phyloP scores from a whole-genome alignment of 2,888 invertebrate genomes.

The Theretra japonica region DNA sequence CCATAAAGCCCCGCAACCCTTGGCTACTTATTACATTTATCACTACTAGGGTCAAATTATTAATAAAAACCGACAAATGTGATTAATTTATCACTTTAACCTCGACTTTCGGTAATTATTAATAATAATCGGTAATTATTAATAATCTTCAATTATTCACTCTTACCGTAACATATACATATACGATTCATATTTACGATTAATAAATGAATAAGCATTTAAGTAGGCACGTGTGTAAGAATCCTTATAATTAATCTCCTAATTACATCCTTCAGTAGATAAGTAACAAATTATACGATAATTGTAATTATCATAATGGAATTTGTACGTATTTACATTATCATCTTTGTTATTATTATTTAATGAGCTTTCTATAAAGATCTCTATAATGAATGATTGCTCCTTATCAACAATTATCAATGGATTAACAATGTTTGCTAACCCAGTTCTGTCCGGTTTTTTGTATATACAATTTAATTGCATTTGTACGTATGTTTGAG shows the following conservation, averaged over 20 bases:
- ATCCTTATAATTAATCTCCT: background rate
- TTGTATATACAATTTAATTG: background rate
- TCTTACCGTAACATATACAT: no score
- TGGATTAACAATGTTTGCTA: conserved; percentile 34
- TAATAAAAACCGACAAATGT: no score
- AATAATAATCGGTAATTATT: no score
- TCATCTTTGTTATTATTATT: conserved; percentile 34
- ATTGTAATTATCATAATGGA: background rate
- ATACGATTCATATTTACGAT: no score
- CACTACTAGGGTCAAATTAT: no score
- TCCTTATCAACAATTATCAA: conserved; percentile 30
- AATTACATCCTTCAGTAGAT: background rate
- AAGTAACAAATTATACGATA: background rate
- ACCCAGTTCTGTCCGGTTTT: conserved; percentile 37
- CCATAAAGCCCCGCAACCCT: no score
- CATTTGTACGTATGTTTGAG: background rate
- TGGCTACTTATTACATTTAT: no score
- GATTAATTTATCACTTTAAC: no score
- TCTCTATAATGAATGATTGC: conserved; percentile 16
- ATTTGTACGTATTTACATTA: background rate
- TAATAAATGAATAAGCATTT: no score
- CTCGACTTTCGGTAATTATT: no score
- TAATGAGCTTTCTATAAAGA: conserved; percentile 24
- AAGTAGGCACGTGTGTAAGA: no score
- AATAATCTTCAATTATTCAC: no score